A percentile compares a stretch with the other conserved stretches of the same genome.
These are phyloP conservation scores for Neocrepidodera transversa DNA, from an alignment of 2,888 invertebrate species.

Conservation along the genomic window DNA sequence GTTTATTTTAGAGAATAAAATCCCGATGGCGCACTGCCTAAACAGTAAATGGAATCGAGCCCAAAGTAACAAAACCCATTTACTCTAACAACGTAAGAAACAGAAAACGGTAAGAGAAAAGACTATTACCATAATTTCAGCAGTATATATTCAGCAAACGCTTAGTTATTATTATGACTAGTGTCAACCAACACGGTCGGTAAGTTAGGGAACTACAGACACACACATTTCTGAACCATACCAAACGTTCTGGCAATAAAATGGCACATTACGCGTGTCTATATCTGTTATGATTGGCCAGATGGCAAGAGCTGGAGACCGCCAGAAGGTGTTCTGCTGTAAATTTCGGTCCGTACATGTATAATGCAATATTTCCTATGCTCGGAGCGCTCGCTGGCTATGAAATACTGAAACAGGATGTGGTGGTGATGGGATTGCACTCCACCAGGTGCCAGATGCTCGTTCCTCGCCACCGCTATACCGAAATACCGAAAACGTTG, in stretches of 20 bases:
- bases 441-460: conserved; percentile 54
- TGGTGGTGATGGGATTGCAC: conserved; percentile 57
- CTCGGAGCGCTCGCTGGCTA: conserved; percentile 48
- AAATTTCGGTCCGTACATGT: conserved; percentile 54
- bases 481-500: conserved; percentile 27
- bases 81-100: neutral
- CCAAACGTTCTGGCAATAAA: conserved; percentile 33
- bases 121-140: conserved; percentile 3
- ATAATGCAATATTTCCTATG: conserved; percentile 57
- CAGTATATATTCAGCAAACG: conserved; percentile 14
- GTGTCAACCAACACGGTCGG: conserved; percentile 9
- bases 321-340: conserved; percentile 53
- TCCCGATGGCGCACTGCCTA: too few species aligned
- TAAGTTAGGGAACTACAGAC: neutral
- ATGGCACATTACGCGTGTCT: conserved; percentile 38
- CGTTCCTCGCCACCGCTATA: conserved; percentile 1
- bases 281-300: conserved; percentile 50
- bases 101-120: neutral
- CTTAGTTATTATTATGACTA: conserved; percentile 10
- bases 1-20: too few species aligned
- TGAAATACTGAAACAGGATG: conserved; percentile 55
- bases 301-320: conserved; percentile 42
- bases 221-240: neutral
- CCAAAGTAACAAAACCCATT: too few species aligned
- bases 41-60: too few species aligned